Base-by-base conservation (phyloP, 2,113 vertebrate species). In the Murina feae region DNA sequence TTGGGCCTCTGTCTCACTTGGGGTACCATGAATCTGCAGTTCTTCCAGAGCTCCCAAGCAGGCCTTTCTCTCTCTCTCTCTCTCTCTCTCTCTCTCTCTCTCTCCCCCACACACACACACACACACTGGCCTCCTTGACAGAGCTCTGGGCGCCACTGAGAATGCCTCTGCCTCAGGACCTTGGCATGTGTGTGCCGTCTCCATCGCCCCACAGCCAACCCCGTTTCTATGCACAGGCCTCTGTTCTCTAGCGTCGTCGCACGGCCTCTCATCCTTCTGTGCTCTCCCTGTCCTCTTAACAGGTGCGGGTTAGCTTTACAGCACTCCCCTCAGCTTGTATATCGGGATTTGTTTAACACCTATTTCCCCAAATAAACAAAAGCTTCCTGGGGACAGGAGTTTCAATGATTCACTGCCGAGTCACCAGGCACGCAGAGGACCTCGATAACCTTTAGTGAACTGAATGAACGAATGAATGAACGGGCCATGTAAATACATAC, bases 171-270 rank as follows among this genome's bases (percentile, higher is more conserved):
- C 82, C 78, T 44, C n/a, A 13, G 82, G 74, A 44, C 63, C 39
- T 49, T 23, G 63, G 32, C 5, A 17, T 6, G n/a, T 4, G 17
- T 11, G 14, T 20, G 23, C 13, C 21, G 28, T 0, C 0, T 47
- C 6, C 25, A 39, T n/a, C 25, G 8, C 5, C 1, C 21, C 18
- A 51, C 37, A 12, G 20, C 1, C 1, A 9, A 6, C 8, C 66
- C 35, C 51, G 25, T n/a, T 25, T 37, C 58, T 47, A 51, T 2
- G 6, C 6, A 2, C 4, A 25, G 53, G 12, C 8, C 17, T 76
- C 30, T 44, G 42, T 37, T n/a, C 17, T 69, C 79, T 8, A 1
- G 9, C 28, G 11, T 39, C 28, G 11, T 39, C 23, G 1, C 16
- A 7, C 2, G 76, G 85, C 2, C 39, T 71, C 55, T 51, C 2